phyloP scores from a whole-genome alignment of 2,888 invertebrate genomes.

The Chrysina gloriosa region DNA sequence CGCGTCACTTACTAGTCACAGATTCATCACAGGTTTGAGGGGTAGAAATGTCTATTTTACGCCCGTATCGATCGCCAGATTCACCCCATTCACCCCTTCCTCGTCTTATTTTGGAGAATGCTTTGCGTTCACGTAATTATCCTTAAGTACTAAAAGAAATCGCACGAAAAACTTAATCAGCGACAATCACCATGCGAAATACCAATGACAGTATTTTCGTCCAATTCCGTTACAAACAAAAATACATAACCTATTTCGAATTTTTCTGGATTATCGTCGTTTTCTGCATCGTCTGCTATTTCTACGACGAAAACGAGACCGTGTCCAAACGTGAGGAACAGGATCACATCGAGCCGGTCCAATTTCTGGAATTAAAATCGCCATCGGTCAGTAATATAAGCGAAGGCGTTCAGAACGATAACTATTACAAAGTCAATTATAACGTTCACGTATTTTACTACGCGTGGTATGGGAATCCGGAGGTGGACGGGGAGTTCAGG shows the following conservation, averaged over 20 bases:
- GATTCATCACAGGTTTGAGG: not conserved
- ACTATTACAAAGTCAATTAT: constrained; percentile 47
- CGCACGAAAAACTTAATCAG: no score
- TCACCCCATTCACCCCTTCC: no score
- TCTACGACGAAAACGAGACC: not conserved
- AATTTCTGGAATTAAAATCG: not conserved
- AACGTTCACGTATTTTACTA: constrained; percentile 61
- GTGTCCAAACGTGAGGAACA: not conserved
- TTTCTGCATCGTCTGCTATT: not conserved
- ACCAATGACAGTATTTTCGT: not conserved
- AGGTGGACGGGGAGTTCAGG: constrained; percentile 56
- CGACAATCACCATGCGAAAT: not conserved
- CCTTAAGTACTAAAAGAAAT: not conserved
- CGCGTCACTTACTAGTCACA: not conserved
- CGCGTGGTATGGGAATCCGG: constrained; percentile 58
- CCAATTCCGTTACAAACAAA: not conserved
- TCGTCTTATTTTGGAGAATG: no score
- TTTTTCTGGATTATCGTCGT: not conserved
- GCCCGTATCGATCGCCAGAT: not conserved
- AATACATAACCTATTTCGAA: not conserved
- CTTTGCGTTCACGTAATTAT: no score
- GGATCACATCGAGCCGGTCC: not conserved
- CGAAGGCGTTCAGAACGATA: not conserved
- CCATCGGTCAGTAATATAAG: not conserved
- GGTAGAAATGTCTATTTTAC: no score